A percentile compares a stretch with the other conserved stretches of the same genome.
phyloP scores from a whole-genome alignment of 1,140 invertebrate genomes.

The Pseudomyrmex flavicornis region DNA sequence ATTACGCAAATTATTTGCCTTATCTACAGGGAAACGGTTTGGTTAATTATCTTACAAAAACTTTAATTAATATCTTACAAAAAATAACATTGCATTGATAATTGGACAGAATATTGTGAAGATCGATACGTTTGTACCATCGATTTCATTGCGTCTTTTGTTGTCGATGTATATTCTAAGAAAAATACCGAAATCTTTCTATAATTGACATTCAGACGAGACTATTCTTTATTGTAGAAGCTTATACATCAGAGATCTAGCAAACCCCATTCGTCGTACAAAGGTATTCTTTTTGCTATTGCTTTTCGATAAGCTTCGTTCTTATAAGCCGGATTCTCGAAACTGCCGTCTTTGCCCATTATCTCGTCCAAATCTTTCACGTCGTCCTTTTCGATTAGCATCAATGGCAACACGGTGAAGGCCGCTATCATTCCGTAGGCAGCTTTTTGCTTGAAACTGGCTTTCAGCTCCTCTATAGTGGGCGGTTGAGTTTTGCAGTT shows the following conservation, averaged over 20 bases:
- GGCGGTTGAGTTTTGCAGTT: constrained; percentile 81
- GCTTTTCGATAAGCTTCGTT: constrained; percentile 52
- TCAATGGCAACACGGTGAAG: constrained; percentile 73
- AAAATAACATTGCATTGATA: no score
- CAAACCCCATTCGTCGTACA: constrained; percentile 72
- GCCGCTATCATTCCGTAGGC: constrained; percentile 75
- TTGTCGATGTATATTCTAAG: no score
- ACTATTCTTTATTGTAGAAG: neutral
- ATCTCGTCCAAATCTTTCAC: constrained; percentile 75
- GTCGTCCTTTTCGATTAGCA: constrained; percentile 72
- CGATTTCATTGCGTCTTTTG: no score
- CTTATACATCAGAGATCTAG: constrained; percentile 63
- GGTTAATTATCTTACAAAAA: no score
- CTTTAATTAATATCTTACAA: no score
- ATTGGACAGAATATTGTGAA: no score
- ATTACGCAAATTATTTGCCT: no score
- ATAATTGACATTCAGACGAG: neutral
- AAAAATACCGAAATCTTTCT: neutral
- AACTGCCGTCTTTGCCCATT: constrained; percentile 43
- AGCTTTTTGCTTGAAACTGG: constrained; percentile 73
- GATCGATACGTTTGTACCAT: no score
- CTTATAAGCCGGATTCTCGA: constrained; percentile 64
- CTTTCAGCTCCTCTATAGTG: constrained; percentile 79
- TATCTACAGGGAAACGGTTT: no score
- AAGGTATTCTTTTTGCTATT: constrained; percentile 73